Evolutionary conservation across 2,113 vertebrate genomes (phyloP).

Genomic region (Mirounga angustirostris): DNA sequence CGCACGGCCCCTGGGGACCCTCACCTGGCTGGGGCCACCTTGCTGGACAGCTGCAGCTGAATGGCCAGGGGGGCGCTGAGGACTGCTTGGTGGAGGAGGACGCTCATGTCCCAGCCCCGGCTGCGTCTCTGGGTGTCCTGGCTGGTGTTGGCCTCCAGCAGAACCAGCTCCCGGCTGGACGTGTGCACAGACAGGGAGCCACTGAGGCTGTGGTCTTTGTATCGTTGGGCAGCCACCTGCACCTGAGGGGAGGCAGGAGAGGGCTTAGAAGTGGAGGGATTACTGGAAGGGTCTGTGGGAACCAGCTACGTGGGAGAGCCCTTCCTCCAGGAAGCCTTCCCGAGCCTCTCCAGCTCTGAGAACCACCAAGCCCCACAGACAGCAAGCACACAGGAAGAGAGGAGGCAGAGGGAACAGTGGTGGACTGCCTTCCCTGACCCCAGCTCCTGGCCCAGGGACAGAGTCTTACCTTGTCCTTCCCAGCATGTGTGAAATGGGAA

Average conservation of each 20-base stretch:
- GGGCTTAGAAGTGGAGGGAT: neutral
- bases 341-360: neutral
- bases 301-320: neutral
- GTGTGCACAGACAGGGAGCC: slow-evolving; percentile 85
- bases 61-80: slow-evolving; percentile 79
- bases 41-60: slow-evolving; percentile 86
- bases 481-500: neutral
- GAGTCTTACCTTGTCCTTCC: neutral
- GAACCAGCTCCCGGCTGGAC: slow-evolving; percentile 83
- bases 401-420: neutral
- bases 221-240: slow-evolving; percentile 78
- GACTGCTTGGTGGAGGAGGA: slow-evolving; percentile 88
- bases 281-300: neutral
- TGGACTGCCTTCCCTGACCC: neutral
- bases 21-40: slow-evolving; percentile 89
- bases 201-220: slow-evolving; percentile 74
- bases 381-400: neutral
- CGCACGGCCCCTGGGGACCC: neutral
- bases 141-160: slow-evolving; percentile 84
- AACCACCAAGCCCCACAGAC: neutral
- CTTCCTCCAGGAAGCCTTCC: slow-evolving; percentile 17
- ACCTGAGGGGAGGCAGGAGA: slow-evolving; percentile 79
- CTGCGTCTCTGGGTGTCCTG: slow-evolving; percentile 77
- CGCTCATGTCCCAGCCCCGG: slow-evolving; percentile 72
- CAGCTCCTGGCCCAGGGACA: neutral